Evolutionary conservation across 2,113 vertebrate genomes (phyloP).

Genomic region (Catagonus wagneri): DNA sequence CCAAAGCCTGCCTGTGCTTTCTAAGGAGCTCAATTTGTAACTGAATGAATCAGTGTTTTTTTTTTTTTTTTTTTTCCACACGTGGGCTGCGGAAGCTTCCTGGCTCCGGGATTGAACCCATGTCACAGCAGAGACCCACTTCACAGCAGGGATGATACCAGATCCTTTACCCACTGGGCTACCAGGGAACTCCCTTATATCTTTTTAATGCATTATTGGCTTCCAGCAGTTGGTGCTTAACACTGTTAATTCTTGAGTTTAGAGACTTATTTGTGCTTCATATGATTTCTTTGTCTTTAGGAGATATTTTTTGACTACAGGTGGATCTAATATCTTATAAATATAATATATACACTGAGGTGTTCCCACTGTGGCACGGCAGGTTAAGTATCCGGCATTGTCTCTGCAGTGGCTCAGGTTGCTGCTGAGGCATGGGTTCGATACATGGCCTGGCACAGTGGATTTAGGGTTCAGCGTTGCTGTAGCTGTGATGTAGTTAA

Average conservation of each 20-base stretch:
- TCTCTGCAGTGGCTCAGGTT: too few relatives aligned
- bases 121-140: too few relatives aligned
- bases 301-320: not conserved
- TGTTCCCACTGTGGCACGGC: too few relatives aligned
- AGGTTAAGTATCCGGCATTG: too few relatives aligned
- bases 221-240: conserved; percentile 42
- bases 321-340: conserved; percentile 5
- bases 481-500: not conserved
- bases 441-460: too few relatives aligned
- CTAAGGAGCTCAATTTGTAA: not conserved
- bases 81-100: too few relatives aligned
- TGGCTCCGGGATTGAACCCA: too few relatives aligned
- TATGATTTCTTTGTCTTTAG: conserved; percentile 45
- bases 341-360: not conserved
- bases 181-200: not conserved
- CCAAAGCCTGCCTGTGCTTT: not conserved
- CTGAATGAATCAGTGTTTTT: not conserved
- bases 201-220: not conserved
- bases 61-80: too few relatives aligned
- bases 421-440: too few relatives aligned
- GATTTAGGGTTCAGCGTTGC: too few relatives aligned
- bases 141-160: too few relatives aligned
- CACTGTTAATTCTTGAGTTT: conserved; percentile 34
- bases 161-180: too few relatives aligned
- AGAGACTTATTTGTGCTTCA: conserved; percentile 22